phyloP scores from a whole-genome alignment of 2,888 invertebrate genomes.

The Erynnis tages region DNA sequence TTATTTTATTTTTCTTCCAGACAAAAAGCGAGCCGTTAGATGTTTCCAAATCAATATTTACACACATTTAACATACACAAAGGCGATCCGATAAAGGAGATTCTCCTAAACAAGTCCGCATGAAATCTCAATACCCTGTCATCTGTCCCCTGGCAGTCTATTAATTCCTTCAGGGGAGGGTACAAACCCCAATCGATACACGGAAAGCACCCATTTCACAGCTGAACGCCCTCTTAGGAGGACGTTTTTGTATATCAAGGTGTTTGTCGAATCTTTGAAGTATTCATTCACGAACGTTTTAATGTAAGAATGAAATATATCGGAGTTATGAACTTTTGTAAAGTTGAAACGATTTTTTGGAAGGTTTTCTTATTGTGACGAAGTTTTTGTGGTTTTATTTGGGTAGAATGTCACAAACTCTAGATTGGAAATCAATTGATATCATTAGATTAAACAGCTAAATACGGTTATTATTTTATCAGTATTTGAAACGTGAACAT shows the following conservation, averaged over 20 bases:
- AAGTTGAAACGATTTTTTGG: too few relatives aligned
- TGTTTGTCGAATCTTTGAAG: not conserved
- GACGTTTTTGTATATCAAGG: not conserved
- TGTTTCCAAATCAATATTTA: not conserved
- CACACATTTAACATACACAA: constrained; percentile 6
- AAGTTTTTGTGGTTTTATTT: too few relatives aligned
- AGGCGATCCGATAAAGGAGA: not conserved
- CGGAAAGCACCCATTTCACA: constrained; percentile 44
- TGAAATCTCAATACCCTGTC: constrained; percentile 17
- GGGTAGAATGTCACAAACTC: too few relatives aligned
- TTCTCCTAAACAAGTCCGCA: not conserved
- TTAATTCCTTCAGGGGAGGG: constrained; percentile 43
- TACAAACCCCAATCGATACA: constrained; percentile 42
- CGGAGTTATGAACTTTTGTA: not conserved
- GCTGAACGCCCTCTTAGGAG: constrained; percentile 37
- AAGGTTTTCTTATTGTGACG: too few relatives aligned
- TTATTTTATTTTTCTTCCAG: too few relatives aligned
- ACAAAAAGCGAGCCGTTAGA: too few relatives aligned
- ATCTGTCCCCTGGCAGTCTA: constrained; percentile 32
- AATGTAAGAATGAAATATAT: not conserved
- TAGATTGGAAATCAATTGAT: too few relatives aligned
- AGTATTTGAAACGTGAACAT: too few relatives aligned
- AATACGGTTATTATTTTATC: too few relatives aligned
- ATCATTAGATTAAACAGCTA: too few relatives aligned
- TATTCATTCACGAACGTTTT: constrained; percentile 10